phyloP scores from a whole-genome alignment of 1,140 invertebrate species.

The Leptinotarsa lineolata region DNA sequence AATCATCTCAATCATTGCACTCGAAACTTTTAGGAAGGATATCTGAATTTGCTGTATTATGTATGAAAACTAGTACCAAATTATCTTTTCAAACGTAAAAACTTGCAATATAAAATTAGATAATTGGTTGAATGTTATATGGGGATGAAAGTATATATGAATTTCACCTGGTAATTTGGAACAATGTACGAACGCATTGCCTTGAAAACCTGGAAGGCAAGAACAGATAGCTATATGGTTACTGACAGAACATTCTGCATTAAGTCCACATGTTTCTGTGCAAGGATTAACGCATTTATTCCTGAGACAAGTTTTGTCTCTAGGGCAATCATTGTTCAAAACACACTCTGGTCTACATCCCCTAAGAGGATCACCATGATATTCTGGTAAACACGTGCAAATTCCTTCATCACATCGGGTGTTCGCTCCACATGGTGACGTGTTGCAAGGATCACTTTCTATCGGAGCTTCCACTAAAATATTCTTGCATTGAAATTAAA shows the following conservation, averaged over 20 bases:
- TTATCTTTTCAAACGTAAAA: too few relatives aligned
- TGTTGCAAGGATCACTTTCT: conserved; percentile 67
- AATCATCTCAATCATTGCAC: conserved; percentile 9
- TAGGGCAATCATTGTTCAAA: conserved; percentile 73
- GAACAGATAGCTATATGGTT: conserved; percentile 77
- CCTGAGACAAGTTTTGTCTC: conserved; percentile 70
- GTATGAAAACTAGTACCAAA: conserved; percentile 38
- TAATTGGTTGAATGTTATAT: too few relatives aligned
- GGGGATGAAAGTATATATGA: too few relatives aligned
- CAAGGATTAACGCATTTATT: conserved; percentile 76
- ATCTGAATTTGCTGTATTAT: conserved; percentile 38
- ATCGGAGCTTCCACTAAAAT: conserved; percentile 55
- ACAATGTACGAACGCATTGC: conserved; percentile 72
- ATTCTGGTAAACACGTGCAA: conserved; percentile 69
- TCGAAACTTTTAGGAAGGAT: conserved; percentile 47
- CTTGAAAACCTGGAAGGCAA: conserved; percentile 68
- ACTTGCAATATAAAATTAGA: too few relatives aligned
- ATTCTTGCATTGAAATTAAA: conserved; percentile 10
- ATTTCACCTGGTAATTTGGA: conserved; percentile 46
- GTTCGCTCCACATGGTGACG: conserved; percentile 78
- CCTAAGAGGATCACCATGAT: conserved; percentile 67
- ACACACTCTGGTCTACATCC: conserved; percentile 72
- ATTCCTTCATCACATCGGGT: conserved; percentile 72
- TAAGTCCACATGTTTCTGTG: conserved; percentile 69
- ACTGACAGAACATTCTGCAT: conserved; percentile 72